Base-by-base conservation (phyloP, 2,113 vertebrate species). In the Sphyrna mokarran region DNA sequence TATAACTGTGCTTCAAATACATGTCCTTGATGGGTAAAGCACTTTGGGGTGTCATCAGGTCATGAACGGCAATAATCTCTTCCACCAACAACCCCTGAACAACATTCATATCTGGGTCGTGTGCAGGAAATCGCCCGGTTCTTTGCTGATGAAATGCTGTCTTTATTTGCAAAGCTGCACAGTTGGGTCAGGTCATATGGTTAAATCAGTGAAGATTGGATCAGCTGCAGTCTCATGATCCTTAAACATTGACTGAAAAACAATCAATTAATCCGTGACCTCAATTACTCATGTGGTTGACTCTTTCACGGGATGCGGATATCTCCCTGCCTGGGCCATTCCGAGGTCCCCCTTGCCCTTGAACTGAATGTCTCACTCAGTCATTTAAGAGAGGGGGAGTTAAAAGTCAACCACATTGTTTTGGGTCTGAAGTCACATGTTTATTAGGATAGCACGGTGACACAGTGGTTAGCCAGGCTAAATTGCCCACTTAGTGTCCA, bases 51-150 rank as follows among this genome's bases (percentile, higher is more conserved):
- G 61, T 63, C 13, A 8, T 63, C 61, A 11, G 13, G 61, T 63
- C 61, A 63, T 13, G 61, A 33, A 9, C 0, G 70, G 26, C 70
- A 4, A 20, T 29, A 26, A 72, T 16, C n/a, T 40, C 14, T 6
- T 6, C 13, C 78, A 40, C 78, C n/a, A 37, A 83, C 13, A 18
- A 40, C 63, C 29, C 69, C 16, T 43, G 80, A 72, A 95, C 43
- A 70, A 78, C 70, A 61, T 96, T 80, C 94, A 95, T 94, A 54
- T 95, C 96, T 95, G 95, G 85, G 23, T 23, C 86, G 93, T 86
- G 95, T 94, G 96, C 95, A 96, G 96, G n/a, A 40, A 40, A 83
- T 40, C n/a, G 37, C 4, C n/a, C 20, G n/a, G 14, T 37, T 16
- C 33, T 54, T 18, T 16, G n/a, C 40, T 37, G 37, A 83, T 40